Evolutionary conservation across 2,888 invertebrate genomes (phyloP).

Genomic region (Aphodius sticticus): DNA sequence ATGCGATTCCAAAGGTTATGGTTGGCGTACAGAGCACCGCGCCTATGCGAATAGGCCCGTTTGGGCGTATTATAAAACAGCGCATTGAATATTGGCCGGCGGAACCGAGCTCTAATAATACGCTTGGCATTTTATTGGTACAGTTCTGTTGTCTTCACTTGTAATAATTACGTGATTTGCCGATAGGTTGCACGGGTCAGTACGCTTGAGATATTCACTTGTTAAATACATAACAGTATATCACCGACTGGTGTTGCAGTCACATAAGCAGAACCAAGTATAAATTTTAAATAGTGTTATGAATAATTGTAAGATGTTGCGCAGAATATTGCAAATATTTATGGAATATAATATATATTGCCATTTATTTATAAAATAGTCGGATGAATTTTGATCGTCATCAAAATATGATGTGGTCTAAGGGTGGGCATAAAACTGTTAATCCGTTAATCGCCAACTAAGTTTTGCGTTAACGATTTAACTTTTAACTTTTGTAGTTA

Average conservation of each 20-base stretch:
- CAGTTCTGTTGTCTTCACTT: not conserved
- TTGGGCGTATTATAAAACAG: slow-evolving; percentile 4
- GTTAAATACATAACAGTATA: not conserved
- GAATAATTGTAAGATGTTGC: not conserved
- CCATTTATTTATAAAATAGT: too few relatives aligned
- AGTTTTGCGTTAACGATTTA: too few relatives aligned
- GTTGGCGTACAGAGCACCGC: not conserved
- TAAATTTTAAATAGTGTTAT: not conserved
- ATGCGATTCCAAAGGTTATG: not conserved
- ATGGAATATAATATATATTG: not conserved
- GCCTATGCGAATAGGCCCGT: not conserved
- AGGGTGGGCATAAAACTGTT: too few relatives aligned
- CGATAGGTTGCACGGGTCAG: not conserved
- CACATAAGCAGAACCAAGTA: not conserved
- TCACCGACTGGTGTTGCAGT: not conserved
- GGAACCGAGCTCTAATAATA: not conserved
- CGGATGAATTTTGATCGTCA: too few relatives aligned
- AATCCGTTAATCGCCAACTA: too few relatives aligned
- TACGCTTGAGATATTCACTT: not conserved
- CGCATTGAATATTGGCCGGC: not conserved
- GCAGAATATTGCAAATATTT: not conserved
- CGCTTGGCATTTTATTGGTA: not conserved
- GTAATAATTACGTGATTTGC: slow-evolving; percentile 4
- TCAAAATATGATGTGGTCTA: too few relatives aligned
- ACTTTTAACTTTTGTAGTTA: too few relatives aligned